Conservation (phyloP, 1,140 invertebrate species). For the Scaptomyza hsui region DNA sequence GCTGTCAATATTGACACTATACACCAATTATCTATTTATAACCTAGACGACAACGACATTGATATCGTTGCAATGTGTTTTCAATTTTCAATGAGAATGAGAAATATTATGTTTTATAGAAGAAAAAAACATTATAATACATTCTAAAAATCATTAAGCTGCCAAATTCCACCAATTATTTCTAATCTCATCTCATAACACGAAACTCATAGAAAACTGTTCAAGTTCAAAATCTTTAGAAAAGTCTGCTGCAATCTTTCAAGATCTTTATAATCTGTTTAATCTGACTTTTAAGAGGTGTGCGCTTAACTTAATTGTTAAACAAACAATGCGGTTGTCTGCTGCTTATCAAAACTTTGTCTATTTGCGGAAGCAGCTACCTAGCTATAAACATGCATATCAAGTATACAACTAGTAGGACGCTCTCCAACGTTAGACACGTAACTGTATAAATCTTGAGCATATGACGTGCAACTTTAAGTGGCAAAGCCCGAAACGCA, state of each 20-base stretch:
- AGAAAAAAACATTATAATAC: too few relatives aligned
- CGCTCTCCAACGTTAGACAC: conserved; percentile 4
- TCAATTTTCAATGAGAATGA: too few relatives aligned
- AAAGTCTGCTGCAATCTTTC: conserved; percentile 1
- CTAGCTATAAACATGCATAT: conserved; percentile 5
- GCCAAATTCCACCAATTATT: too few relatives aligned
- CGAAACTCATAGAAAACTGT: not conserved
- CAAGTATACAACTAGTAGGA: not conserved
- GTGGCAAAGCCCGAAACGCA: conserved; percentile 20
- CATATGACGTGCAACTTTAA: conserved; percentile 45
- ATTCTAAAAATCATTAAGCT: too few relatives aligned
- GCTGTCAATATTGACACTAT: conserved; percentile 38
- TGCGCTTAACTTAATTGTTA: conserved; percentile 52
- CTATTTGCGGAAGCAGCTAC: conserved; percentile 22
- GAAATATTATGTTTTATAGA: too few relatives aligned
- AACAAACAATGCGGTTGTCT: conserved; percentile 55
- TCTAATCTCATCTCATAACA: too few relatives aligned
- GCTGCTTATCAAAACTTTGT: conserved; percentile 33
- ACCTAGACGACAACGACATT: conserved; percentile 9
- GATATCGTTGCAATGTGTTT: not conserved
- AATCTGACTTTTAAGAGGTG: not conserved
- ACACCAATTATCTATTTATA: conserved; percentile 46
- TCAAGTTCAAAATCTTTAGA: not conserved
- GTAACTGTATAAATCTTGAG: conserved; percentile 40
- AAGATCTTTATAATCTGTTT: conserved; percentile 11